A percentile compares a stretch with the other conserved stretches of the same genome.
These are phyloP conservation scores for Percina caprodes DNA, from an alignment of 2,113 vertebrate genomes.

Conservation along the genomic window DNA sequence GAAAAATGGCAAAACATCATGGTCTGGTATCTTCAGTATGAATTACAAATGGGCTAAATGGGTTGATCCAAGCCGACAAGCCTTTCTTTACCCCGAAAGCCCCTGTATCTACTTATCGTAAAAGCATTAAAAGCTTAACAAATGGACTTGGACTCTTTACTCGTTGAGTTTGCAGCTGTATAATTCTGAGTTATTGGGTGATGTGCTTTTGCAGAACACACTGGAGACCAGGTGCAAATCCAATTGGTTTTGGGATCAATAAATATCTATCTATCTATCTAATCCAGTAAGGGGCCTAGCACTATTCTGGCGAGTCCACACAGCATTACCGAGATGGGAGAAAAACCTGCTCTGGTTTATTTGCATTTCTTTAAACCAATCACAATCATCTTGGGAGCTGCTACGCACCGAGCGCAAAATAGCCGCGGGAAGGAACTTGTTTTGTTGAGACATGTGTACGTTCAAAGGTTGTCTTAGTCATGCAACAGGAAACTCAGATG, in stretches of 20 bases:
- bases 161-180: not conserved
- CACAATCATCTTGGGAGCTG: no score
- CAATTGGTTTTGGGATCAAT: not conserved
- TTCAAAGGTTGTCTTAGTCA: no score
- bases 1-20: constrained; percentile 23
- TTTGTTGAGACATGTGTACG: no score
- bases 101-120: constrained; percentile 18
- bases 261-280: no score
- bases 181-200: not conserved
- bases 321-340: no score
- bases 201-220: constrained; percentile 7
- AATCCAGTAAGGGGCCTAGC: no score
- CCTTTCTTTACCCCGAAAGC: not conserved
- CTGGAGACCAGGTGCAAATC: not conserved
- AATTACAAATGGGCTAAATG: constrained; percentile 52
- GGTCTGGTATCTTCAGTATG: constrained; percentile 18
- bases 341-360: no score
- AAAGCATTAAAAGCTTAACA: constrained; percentile 7
- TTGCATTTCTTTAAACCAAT: no score
- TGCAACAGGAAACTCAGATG: no score
- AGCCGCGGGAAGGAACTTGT: no score
- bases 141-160: not conserved
- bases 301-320: no score
- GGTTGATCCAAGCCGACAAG: not conserved
- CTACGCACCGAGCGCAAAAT: no score